Percentiles rank a stretch among this genome's conserved stretches.
Evolutionary conservation across 2,797 vertebrate species (phyloP).

Genomic region (Channallabes apus): DNA sequence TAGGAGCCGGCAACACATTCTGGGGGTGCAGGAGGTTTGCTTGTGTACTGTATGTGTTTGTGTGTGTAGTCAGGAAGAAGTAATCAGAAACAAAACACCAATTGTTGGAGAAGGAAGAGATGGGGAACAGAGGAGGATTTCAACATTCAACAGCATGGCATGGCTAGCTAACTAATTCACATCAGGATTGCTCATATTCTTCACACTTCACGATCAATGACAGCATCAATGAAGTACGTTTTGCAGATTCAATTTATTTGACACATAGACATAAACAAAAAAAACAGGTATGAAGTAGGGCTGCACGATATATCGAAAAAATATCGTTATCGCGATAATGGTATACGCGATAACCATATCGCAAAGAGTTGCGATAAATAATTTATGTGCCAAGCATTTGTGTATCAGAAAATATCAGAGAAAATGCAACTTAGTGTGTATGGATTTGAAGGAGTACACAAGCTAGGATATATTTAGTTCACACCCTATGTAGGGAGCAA

Average conservation of each 20-base stretch:
- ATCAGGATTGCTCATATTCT: not conserved
- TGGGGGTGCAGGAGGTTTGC: constrained; percentile 44
- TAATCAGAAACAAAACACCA: not conserved
- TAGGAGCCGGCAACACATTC: constrained; percentile 50
- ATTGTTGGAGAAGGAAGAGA: not conserved
- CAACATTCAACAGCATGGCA: not conserved
- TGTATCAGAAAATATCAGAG: not conserved
- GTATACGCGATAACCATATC: no score
- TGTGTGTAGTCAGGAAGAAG: constrained; percentile 1
- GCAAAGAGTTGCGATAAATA: no score
- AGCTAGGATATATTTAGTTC: not conserved
- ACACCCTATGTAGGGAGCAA: no score
- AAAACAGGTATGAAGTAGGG: not conserved
- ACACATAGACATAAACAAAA: not conserved
- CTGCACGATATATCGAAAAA: no score
- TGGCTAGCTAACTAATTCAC: not conserved
- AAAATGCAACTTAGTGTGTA: not conserved
- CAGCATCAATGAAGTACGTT: not conserved
- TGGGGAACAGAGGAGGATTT: not conserved
- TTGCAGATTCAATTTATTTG: not conserved
- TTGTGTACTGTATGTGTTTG: constrained; percentile 10
- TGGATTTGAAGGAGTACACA: not conserved
- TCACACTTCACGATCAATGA: not conserved
- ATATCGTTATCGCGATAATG: no score
- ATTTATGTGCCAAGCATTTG: no score